phyloP scores from a whole-genome alignment of 2,113 vertebrate genomes.

The Caranx ignobilis region DNA sequence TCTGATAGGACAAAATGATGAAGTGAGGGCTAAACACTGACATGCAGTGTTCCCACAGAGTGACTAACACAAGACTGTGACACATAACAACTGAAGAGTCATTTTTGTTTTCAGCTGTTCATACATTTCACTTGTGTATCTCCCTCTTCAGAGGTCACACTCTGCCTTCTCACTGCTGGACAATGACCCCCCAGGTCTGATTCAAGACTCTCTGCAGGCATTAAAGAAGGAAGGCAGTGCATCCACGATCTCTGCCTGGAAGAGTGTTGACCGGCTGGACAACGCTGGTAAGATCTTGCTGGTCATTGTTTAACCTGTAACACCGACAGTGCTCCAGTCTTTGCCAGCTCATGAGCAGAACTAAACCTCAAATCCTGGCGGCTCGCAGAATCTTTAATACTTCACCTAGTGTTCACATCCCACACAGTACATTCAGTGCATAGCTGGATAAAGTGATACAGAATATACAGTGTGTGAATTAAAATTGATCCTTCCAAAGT shows the following conservation, averaged over 20 bases:
- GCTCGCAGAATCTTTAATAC: not conserved
- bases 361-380: not conserved
- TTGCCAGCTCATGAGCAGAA: not conserved
- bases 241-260: slow-evolving; percentile 85
- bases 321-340: not conserved
- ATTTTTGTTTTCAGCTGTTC: not conserved
- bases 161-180: slow-evolving; percentile 75
- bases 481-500: too few relatives aligned
- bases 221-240: slow-evolving; percentile 77
- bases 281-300: slow-evolving; percentile 84
- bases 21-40: not conserved
- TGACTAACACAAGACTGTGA: not conserved
- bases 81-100: not conserved
- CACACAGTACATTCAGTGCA: not conserved
- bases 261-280: slow-evolving; percentile 88
- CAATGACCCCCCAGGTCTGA: slow-evolving; percentile 35
- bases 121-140: not conserved
- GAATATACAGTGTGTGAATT: too few relatives aligned
- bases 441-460: too few relatives aligned
- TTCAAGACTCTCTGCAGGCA: slow-evolving; percentile 27
- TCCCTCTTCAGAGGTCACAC: slow-evolving; percentile 69
- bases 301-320: not conserved
- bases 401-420: not conserved
- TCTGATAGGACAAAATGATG: too few relatives aligned
- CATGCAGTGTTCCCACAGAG: not conserved